Base-by-base conservation (phyloP, 2,888 invertebrate genomes). In the Aromia moschata region DNA sequence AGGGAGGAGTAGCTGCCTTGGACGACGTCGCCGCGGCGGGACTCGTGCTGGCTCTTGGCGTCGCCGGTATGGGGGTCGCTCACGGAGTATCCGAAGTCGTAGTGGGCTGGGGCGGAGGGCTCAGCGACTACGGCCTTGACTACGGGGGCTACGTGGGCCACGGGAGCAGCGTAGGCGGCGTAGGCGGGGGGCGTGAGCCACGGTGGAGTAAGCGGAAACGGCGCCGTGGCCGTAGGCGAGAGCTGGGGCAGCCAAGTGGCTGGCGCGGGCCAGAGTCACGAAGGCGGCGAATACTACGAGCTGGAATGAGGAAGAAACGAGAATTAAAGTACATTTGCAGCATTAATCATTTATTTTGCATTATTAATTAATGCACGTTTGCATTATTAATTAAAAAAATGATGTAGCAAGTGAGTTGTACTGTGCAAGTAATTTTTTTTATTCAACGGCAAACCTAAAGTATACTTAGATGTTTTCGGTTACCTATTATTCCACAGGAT, bases 31-130 rank as follows among this genome's bases (percentile, higher is more conserved):
- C 83, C 84, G 67, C 82, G 80, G 58, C 84, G 82, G 1, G 77
- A 58, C 74, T 84, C 84, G 62, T 82, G 81, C 62, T 84, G 84
- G 65, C 77, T 77, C 67, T 84, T 84, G 58, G 80, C 79, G 69
- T 84, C 84, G 1, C 84, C 84, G 51, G 84, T 84, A 44, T 58
- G 70, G 45, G 62, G 68, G 57, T 61, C 61, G 10, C 37, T 37
- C 2, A 61, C 59, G 69, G 64, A 59, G 43, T 69, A 61, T 31
- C 64, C 64, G 36, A 54, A 44, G 51, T 58, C 55, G 45, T 58
- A 58, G 41, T 58, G 63, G 14, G 67, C 68, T 51, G 68, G 68
- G 10, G 68, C 63, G 14, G 55, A 49, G 14, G 65, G 57, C 47
- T 69, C 60, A 20, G 68, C 65, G 36, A 59, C 55, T 17, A 64